phyloP scores from a whole-genome alignment of 2,797 vertebrate genomes.

The Sebastes vulpes region DNA sequence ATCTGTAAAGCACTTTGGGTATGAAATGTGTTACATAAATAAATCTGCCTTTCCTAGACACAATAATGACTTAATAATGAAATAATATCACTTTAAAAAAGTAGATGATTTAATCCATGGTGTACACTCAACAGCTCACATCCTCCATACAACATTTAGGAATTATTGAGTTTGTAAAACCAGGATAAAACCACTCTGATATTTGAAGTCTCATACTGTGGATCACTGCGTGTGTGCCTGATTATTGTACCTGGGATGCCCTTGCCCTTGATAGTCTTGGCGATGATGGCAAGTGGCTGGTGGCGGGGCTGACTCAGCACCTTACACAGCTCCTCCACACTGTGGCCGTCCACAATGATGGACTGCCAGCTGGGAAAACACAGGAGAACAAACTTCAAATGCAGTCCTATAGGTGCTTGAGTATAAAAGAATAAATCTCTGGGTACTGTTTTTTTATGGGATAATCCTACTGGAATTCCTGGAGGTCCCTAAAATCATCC shows the following conservation, averaged over 20 bases:
- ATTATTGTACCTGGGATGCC: conserved; percentile 90
- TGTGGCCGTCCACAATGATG: conserved; percentile 93
- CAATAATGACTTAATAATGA: too few species aligned
- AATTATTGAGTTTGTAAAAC: too few species aligned
- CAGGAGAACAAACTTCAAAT: background rate
- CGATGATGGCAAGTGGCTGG: conserved; percentile 92
- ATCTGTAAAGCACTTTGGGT: too few species aligned
- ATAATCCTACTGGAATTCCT: background rate
- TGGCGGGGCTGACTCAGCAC: conserved; percentile 91
- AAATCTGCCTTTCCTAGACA: accelerated
- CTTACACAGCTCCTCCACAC: conserved; percentile 94
- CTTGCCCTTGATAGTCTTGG: conserved; percentile 94
- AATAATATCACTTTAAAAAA: too few species aligned
- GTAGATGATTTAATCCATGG: accelerated
- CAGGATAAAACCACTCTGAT: background rate
- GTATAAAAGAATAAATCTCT: background rate
- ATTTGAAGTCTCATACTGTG: background rate
- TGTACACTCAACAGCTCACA: background rate
- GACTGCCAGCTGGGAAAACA: conserved; percentile 88
- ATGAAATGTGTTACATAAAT: too few species aligned
- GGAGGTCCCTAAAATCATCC: background rate
- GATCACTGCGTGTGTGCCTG: background rate
- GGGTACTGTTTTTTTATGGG: background rate
- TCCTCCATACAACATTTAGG: too few species aligned
- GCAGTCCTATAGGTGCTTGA: background rate